These are phyloP conservation scores for Dreissena polymorpha DNA, from an alignment of 1,140 invertebrate species.

Conservation along the genomic window DNA sequence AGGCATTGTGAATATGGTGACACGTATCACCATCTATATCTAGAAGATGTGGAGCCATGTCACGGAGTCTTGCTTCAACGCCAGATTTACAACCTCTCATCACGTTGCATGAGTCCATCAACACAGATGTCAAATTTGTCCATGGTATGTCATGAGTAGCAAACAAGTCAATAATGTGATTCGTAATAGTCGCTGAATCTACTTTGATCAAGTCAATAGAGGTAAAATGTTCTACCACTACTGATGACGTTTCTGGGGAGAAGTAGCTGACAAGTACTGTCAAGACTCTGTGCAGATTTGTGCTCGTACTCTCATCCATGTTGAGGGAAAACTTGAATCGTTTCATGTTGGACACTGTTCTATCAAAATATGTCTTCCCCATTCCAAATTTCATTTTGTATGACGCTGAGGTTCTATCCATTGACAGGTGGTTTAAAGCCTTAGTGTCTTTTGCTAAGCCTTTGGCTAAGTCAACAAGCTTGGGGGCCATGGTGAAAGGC, in stretches of 20 bases:
- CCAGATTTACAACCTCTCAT: conserved; percentile 68
- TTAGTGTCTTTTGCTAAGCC: background rate
- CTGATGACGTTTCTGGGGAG: background rate
- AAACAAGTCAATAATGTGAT: background rate
- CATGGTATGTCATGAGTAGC: conserved; percentile 50
- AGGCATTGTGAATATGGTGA: conserved; percentile 67
- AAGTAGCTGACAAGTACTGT: conserved; percentile 42
- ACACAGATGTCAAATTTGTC: conserved; percentile 63
- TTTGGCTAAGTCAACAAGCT: background rate
- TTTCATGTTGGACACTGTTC: background rate
- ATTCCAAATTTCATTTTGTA: conserved; percentile 17
- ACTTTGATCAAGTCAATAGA: conserved; percentile 21
- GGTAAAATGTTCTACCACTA: conserved; percentile 38
- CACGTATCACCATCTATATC: conserved; percentile 70
- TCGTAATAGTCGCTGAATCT: background rate
- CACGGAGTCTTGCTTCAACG: conserved; percentile 59
- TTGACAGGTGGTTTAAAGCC: background rate
- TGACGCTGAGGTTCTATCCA: background rate
- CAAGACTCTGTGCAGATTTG: conserved; percentile 27
- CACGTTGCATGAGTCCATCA: conserved; percentile 69
- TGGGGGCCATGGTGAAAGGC: background rate
- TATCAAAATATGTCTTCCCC: background rate
- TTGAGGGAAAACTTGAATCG: conserved; percentile 4
- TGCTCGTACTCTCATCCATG: conserved; percentile 12
- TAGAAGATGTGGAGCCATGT: conserved; percentile 62